Percentiles rank a stretch among this genome's conserved stretches.
Conservation (phyloP, 2,797 vertebrate species). For the Poeciliopsis turneri region DNA sequence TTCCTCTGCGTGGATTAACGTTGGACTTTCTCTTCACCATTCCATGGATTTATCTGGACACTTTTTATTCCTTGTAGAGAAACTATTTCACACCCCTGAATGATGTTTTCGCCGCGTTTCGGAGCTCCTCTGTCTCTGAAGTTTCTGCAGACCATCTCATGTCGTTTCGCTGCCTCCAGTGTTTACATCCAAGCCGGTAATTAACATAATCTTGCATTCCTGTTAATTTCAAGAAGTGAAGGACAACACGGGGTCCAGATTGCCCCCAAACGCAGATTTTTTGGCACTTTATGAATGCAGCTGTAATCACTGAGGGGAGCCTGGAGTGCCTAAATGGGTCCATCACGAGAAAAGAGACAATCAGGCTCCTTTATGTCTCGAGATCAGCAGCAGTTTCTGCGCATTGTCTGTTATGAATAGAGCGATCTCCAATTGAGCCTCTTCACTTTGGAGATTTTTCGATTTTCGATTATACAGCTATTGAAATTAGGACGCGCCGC, state of each 20-base stretch:
- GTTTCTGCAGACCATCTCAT: constrained; percentile 39
- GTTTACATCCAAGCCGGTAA: constrained; percentile 70
- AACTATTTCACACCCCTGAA: constrained; percentile 52
- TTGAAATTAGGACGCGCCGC: constrained; percentile 76
- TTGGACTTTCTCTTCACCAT: not conserved
- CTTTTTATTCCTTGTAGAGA: constrained; percentile 45
- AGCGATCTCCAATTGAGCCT: constrained; percentile 77
- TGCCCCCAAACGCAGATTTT: constrained; percentile 67
- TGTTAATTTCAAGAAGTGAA: constrained; percentile 72
- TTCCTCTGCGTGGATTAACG: constrained; percentile 47
- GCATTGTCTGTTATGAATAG: constrained; percentile 80
- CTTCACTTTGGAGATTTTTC: constrained; percentile 79
- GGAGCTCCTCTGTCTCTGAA: constrained; percentile 55
- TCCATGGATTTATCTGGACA: constrained; percentile 36
- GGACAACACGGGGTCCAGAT: constrained; percentile 73
- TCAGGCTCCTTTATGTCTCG: constrained; percentile 79
- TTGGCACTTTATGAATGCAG: constrained; percentile 76
- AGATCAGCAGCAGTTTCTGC: constrained; percentile 78
- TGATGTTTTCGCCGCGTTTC: constrained; percentile 50
- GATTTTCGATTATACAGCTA: constrained; percentile 78
- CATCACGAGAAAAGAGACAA: constrained; percentile 76
- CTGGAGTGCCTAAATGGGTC: constrained; percentile 75
- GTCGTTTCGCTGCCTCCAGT: constrained; percentile 60
- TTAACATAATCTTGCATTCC: constrained; percentile 69
- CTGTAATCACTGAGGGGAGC: constrained; percentile 77